Evolutionary conservation across 2,113 vertebrate species (phyloP), one percentile per base, ranked within the genome.

Genomic region (Gallinago media): DNA sequence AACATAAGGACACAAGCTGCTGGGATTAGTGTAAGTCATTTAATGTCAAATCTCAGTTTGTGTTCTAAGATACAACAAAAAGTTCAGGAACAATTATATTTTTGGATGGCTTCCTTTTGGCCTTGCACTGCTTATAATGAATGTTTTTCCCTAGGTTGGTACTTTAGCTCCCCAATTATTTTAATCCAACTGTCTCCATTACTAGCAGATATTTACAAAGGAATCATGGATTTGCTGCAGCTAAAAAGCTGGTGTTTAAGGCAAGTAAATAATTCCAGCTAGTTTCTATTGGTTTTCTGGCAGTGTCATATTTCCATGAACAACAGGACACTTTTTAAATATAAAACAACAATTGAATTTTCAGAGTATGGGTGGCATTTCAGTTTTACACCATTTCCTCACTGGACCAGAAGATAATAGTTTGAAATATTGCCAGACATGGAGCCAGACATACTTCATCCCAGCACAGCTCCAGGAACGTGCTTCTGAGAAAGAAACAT

Each of bases 331-430:
- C 86, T 93, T 96, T 91, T 79, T 34, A 96, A 95, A 87, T 38
- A 86, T 92, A 94, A 94, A 96, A 23, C 44, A 92, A 88, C 70
- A 89, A 95, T 82, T 92, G 63, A 94, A 91, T 78, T 89, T 72
- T 73, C 70, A 87, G 59, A 65, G 18, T 94, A 94, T 78, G 49
- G 70, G 77, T 76, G 83, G 44, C 65, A 79, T 91, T 94, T 96
- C 88, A 67, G 88, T 70, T 85, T 93, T 74, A 68, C 63, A 82
- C 70, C 54, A 73, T 50, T 94, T 97, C 94, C 47, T 74, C 61
- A 63, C 40, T 91, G 63, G 58, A 88, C 87, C 46, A 96, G 66
- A 94, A 75, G 65, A 72, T 91, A 89, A 96, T 95, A 92, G 32
- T 55, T 61, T 87, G 84, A 92, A 95, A 86, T 96, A 77, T 87